phyloP scores from a whole-genome alignment of 2,888 invertebrate species.

The Microctonus aethiopoides region DNA sequence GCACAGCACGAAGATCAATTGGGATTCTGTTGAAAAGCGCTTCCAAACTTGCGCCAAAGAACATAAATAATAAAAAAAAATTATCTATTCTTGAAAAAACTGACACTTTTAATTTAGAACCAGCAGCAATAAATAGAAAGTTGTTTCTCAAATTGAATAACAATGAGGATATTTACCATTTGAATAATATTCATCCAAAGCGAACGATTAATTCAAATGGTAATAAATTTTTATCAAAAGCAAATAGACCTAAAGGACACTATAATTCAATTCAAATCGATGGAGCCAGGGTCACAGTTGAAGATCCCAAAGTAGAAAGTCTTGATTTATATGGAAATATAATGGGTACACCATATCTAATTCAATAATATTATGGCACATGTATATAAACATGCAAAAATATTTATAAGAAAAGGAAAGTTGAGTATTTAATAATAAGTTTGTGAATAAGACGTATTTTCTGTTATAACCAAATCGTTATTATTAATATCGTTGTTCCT shows the following conservation, averaged over 20 bases:
- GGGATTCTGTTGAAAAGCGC: too few relatives aligned
- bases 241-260: background rate
- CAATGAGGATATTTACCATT: background rate
- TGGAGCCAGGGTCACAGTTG: background rate
- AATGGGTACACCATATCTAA: too few relatives aligned
- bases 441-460: background rate
- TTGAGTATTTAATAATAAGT: background rate
- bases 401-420: background rate
- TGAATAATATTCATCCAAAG: background rate
- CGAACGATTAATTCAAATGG: background rate
- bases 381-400: background rate
- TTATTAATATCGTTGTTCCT: background rate
- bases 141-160: too few relatives aligned
- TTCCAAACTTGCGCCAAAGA: background rate
- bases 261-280: background rate
- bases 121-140: background rate
- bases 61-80: background rate
- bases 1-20: too few relatives aligned
- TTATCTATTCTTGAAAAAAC: background rate
- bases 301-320: background rate
- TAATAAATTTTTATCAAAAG: background rate
- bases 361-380: background rate
- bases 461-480: background rate
- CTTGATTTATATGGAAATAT: too few relatives aligned
- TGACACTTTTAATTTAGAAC: background rate